Percentiles rank a stretch among this genome's conserved stretches.
phyloP scores from a whole-genome alignment of 2,797 vertebrate genomes.

The Paramormyrops hopkinsi region DNA sequence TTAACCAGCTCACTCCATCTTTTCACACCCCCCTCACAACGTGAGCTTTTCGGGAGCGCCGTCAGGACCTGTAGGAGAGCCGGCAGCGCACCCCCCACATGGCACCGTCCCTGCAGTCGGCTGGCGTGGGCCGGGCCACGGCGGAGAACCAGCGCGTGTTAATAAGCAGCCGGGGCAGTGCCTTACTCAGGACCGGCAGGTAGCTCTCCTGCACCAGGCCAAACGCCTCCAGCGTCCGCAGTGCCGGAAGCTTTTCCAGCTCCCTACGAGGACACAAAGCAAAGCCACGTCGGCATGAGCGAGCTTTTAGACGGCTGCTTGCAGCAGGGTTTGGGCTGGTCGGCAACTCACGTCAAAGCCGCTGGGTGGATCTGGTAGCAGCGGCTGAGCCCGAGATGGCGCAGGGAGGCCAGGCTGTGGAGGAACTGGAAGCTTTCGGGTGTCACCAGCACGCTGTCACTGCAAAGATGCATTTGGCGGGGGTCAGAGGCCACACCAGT shows the following conservation, averaged over 20 bases:
- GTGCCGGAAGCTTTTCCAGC: constrained; percentile 61
- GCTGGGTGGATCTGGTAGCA: constrained; percentile 88
- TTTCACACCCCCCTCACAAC: too few species aligned
- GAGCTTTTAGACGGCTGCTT: too few species aligned
- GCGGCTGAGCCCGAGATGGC: constrained; percentile 79
- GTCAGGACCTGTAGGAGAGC: constrained; percentile 50
- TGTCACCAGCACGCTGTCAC: constrained; percentile 83
- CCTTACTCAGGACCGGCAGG: constrained; percentile 65
- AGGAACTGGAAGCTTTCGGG: constrained; percentile 74
- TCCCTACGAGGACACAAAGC: constrained; percentile 55
- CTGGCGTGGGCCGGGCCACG: constrained; percentile 72
- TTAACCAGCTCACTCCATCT: neutral
- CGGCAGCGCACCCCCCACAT: constrained; percentile 79
- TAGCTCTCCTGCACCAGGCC: constrained; percentile 74
- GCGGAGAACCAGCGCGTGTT: constrained; percentile 74
- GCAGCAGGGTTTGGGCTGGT: too few species aligned
- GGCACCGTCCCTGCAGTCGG: constrained; percentile 47
- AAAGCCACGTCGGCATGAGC: neutral
- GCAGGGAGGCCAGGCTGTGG: constrained; percentile 56
- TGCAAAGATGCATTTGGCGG: constrained; percentile 47
- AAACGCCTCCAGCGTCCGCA: constrained; percentile 79
- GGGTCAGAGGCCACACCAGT: neutral
- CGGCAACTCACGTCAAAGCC: constrained; percentile 71
- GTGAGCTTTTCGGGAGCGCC: neutral
- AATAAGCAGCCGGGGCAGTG: constrained; percentile 68